Evolutionary conservation across 2,797 vertebrate species (phyloP).

Genomic region (Moxostoma hubbsi): DNA sequence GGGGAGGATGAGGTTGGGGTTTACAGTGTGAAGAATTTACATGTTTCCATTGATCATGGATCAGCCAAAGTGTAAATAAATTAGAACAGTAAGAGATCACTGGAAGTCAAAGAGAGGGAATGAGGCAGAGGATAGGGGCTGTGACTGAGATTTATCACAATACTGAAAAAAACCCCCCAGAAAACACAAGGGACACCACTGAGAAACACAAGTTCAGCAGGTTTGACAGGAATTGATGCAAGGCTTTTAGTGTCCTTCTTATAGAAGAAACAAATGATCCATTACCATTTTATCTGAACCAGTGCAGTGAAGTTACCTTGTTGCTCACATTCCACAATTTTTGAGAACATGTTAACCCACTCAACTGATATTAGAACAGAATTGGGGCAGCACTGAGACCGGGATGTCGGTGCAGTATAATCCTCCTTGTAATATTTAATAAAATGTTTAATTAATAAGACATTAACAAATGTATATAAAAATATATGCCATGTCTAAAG

Average conservation of each 20-base stretch:
- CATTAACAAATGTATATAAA: no score
- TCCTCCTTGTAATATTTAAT: no score
- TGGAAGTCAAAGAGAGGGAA: not conserved
- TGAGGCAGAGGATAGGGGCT: not conserved
- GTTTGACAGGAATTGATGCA: not conserved
- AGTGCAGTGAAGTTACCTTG: not conserved
- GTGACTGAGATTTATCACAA: not conserved
- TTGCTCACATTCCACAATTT: slow-evolving; percentile 33
- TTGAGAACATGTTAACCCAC: slow-evolving; percentile 19
- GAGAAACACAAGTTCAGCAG: slow-evolving; percentile 11
- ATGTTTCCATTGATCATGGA: no score
- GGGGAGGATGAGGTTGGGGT: no score
- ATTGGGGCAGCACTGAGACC: not conserved
- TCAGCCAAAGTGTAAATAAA: not conserved
- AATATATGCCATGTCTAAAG: no score
- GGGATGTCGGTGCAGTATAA: not conserved
- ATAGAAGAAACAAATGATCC: not conserved
- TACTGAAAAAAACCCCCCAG: no score
- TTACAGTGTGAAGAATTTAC: no score
- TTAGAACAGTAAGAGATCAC: not conserved
- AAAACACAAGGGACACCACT: slow-evolving; percentile 8
- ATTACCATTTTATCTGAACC: slow-evolving; percentile 8
- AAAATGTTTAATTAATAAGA: no score
- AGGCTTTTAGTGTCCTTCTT: no score
- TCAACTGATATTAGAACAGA: no score